A percentile compares a stretch with the other conserved stretches of the same genome.
These are phyloP conservation scores for Ictidomys tridecemlineatus DNA, from an alignment of 2,113 vertebrate genomes.

Conservation along the genomic window DNA sequence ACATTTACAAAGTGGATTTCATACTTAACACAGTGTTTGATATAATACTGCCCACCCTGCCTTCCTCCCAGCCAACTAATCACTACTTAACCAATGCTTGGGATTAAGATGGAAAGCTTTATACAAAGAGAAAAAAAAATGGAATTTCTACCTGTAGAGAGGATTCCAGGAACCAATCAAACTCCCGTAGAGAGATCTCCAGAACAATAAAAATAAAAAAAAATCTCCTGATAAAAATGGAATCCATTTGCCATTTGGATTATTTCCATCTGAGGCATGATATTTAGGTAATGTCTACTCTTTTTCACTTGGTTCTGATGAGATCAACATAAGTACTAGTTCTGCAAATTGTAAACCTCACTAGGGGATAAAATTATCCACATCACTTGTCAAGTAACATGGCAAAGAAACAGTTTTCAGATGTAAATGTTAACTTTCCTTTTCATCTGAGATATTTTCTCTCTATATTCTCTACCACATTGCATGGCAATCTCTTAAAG, in stretches of 20 bases:
- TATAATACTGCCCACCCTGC: not conserved
- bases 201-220: not conserved
- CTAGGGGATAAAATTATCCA: slow-evolving; percentile 80
- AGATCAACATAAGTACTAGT: slow-evolving; percentile 77
- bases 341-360: slow-evolving; percentile 79
- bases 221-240: slow-evolving; percentile 39
- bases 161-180: slow-evolving; percentile 19
- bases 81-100: not conserved
- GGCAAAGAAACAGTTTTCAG: slow-evolving; percentile 76
- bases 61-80: not conserved
- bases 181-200: not conserved
- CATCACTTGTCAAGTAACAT: slow-evolving; percentile 80
- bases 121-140: not conserved
- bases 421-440: slow-evolving; percentile 77
- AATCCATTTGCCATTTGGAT: slow-evolving; percentile 67
- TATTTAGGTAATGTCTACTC: slow-evolving; percentile 78
- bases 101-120: slow-evolving; percentile 11
- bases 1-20: slow-evolving; percentile 23
- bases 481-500: slow-evolving; percentile 60
- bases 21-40: not conserved
- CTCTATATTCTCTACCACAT: slow-evolving; percentile 10
- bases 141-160: not conserved
- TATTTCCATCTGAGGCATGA: slow-evolving; percentile 62
- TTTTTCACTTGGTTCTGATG: slow-evolving; percentile 79
- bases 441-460: slow-evolving; percentile 70